A percentile compares a stretch with the other conserved stretches of the same genome.
These are phyloP conservation scores for Gobio gobio DNA, from an alignment of 2,113 vertebrate species.

Conservation along the genomic window DNA sequence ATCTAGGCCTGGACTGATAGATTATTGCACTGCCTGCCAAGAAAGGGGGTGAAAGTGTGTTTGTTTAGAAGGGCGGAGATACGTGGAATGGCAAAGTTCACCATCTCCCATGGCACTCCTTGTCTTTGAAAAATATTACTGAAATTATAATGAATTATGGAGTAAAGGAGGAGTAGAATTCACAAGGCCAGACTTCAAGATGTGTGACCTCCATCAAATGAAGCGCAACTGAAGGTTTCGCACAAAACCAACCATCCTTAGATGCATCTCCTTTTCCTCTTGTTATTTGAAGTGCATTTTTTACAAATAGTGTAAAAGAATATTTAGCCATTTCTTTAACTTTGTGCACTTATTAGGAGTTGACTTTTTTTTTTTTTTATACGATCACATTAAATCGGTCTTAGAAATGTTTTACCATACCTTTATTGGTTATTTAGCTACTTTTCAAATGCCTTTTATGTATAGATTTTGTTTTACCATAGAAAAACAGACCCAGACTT, in stretches of 20 bases:
- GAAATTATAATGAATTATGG: constrained; percentile 43
- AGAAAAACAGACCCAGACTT: background rate
- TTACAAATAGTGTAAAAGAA: background rate
- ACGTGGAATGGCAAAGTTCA: constrained; percentile 38
- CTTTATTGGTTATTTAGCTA: background rate
- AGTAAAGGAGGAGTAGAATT: constrained; percentile 11
- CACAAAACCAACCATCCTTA: background rate
- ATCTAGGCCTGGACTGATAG: constrained; percentile 55
- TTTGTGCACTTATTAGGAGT: background rate
- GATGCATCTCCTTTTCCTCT: background rate
- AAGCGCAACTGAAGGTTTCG: constrained; percentile 12
- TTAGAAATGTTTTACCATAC: background rate
- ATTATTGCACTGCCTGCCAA: constrained; percentile 46
- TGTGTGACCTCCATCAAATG: constrained; percentile 20
- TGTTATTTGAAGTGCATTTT: background rate
- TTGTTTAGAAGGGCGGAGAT: constrained; percentile 46
- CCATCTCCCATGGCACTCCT: constrained; percentile 23
- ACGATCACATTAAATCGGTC: background rate
- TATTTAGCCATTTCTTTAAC: background rate
- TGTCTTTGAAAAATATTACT: constrained; percentile 41
- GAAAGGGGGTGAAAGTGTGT: constrained; percentile 27
- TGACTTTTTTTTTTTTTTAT: too few relatives aligned
- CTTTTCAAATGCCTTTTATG: background rate
- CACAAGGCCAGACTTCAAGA: constrained; percentile 34
- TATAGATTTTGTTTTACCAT: background rate